These are phyloP conservation scores for Gymnogyps californianus DNA, from an alignment of 2,113 vertebrate species.

Conservation along the genomic window DNA sequence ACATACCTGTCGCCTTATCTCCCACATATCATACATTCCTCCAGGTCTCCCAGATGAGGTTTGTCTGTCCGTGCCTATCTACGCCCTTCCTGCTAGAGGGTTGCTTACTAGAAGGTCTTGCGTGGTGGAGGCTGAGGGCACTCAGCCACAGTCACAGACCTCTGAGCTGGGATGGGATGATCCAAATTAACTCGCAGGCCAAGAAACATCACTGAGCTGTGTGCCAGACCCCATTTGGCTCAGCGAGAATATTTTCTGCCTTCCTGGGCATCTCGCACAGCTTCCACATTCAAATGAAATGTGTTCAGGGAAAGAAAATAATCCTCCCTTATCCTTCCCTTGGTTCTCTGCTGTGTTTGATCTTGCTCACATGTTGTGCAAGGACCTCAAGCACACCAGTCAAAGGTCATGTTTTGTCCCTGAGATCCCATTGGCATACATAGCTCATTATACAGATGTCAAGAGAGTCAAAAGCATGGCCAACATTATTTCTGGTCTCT, in stretches of 20 bases:
- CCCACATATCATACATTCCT: neutral
- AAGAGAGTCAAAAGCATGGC: neutral
- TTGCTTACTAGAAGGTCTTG: neutral
- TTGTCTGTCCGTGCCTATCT: neutral
- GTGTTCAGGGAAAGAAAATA: neutral
- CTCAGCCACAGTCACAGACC: neutral
- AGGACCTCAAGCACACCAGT: neutral
- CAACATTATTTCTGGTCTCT: neutral
- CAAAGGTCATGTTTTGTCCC: neutral
- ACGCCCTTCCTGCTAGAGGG: neutral
- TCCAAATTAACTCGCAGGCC: neutral
- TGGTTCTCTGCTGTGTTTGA: neutral
- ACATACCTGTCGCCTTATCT: neutral
- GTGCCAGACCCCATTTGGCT: neutral
- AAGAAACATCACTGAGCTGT: neutral
- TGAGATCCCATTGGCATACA: accelerated
- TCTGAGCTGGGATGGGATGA: neutral
- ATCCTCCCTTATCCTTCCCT: neutral
- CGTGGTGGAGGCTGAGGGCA: neutral
- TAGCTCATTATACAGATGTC: neutral
- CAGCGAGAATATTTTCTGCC: neutral
- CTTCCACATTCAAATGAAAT: neutral
- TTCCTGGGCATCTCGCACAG: neutral
- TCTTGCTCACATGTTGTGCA: neutral
- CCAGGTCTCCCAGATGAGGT: neutral